Percentiles rank a stretch among this genome's conserved stretches.
These are phyloP conservation scores for Oxyteleia sp. DNA, from an alignment of 2,888 invertebrate species.

Conservation along the genomic window DNA sequence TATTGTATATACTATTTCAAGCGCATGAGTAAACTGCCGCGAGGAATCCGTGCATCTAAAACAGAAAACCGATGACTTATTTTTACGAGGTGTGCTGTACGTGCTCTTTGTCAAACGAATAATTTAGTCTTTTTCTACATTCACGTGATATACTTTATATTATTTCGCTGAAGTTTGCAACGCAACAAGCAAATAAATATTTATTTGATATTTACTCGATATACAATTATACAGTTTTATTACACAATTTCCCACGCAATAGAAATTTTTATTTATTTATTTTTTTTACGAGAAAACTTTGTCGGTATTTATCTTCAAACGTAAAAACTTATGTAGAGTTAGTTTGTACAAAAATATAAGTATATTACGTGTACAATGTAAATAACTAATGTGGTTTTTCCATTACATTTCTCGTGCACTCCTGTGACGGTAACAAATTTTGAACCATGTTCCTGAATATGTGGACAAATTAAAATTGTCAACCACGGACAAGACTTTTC, in stretches of 20 bases:
- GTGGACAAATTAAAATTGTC: constrained; percentile 23
- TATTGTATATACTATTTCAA: constrained; percentile 27
- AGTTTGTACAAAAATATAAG: too few species aligned
- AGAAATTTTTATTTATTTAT: constrained; percentile 1
- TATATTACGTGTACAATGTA: too few species aligned
- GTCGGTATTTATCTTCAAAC: too few species aligned
- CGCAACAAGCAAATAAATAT: neutral
- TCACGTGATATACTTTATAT: constrained; percentile 9
- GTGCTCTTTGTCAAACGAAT: constrained; percentile 64
- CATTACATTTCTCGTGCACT: neutral
- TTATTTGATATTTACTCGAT: too few species aligned
- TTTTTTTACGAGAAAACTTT: too few species aligned
- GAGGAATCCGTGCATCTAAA: constrained; percentile 60
- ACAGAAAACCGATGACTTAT: constrained; percentile 62
- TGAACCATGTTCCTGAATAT: constrained; percentile 12
- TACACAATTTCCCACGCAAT: too few species aligned
- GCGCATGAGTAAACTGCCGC: constrained; percentile 52
- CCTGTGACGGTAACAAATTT: constrained; percentile 14
- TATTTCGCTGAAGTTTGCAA: constrained; percentile 13
- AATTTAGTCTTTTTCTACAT: constrained; percentile 47
- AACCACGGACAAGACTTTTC: constrained; percentile 10
- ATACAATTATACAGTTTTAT: too few species aligned
- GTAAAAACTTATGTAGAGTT: too few species aligned
- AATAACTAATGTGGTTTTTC: neutral
- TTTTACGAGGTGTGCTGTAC: constrained; percentile 71